Conservation (phyloP, 92 coral and sea anemone species). For the Paramuricea clavata region DNA sequence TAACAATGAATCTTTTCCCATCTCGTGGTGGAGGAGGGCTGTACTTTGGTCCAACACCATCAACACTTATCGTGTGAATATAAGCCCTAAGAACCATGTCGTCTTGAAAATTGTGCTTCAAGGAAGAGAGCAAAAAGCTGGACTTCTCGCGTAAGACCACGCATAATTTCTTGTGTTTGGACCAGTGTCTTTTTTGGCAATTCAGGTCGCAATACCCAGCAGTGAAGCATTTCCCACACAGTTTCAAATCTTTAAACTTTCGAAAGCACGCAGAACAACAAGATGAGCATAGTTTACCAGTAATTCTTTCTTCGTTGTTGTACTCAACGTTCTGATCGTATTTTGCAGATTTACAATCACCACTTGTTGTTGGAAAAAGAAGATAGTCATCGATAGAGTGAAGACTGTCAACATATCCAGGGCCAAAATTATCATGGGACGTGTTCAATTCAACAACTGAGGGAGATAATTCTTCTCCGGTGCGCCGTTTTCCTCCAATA, state of each 20-base stretch:
- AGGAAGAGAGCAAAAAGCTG: background rate
- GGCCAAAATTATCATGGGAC: conserved; percentile 48
- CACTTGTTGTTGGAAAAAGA: background rate
- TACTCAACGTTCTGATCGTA: background rate
- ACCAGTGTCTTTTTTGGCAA: too few species aligned
- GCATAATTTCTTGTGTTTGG: conserved; percentile 41
- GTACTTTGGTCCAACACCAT: conserved; percentile 17
- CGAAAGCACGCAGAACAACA: background rate
- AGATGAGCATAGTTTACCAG: background rate
- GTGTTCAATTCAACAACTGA: conserved; percentile 25
- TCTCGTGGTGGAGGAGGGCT: conserved; percentile 28
- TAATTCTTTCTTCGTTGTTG: background rate
- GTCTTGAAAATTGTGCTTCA: too few species aligned
- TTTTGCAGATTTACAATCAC: conserved; percentile 1
- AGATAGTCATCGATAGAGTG: background rate
- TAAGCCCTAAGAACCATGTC: background rate
- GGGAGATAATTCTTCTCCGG: background rate
- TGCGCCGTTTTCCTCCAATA: background rate
- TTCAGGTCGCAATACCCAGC: too few species aligned
- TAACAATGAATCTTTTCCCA: too few species aligned
- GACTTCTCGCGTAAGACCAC: conserved; percentile 15
- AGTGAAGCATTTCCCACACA: too few species aligned
- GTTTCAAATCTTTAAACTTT: background rate
- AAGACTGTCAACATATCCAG: background rate
- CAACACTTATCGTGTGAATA: background rate